Evolutionary conservation across 2,888 invertebrate genomes (phyloP), one percentile per base, ranked within the genome.

Genomic region (Amphipoea oculea): DNA sequence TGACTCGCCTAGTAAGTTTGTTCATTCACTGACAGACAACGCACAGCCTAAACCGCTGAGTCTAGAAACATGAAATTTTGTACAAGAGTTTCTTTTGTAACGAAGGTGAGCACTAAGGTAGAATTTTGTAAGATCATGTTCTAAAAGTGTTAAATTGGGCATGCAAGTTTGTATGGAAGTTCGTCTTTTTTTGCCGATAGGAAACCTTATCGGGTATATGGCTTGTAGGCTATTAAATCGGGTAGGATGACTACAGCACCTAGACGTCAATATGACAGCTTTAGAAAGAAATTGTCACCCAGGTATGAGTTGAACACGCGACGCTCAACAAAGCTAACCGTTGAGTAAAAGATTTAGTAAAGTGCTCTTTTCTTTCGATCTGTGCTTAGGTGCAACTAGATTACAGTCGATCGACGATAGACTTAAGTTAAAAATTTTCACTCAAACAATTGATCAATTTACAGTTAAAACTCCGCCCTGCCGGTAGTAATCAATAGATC

Each of bases 1-100:
- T 78, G 96, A 96, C 65, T 78, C 92, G 23, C 87, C 92, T 78
- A 93, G 95, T 96, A 83, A 95, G 96, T 78, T 29, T 20, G 48
- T 40, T 57, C 57, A 57, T 57, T 60, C 11, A 71, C 9, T 40
- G 40, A 40, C 68, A 29, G 7, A 36, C 57, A n/a, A n/a, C 11
- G 6, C 54, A 36, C 23, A n/a, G 36, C 23, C 17, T 40, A 17
- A 40, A 17, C 17, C 3, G 17, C 40, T 6, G 29, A 7, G 20
- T 29, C 12, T 51, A 51, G 20, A 36, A 29, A 29, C n/a, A 45
- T 67, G 42, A n/a, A 11, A 29, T 45, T 66, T 14, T n/a, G 29
- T 20, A 6, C 20, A 20, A 29, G 45, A 5, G 9, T 29, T 45
- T 11, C 3, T 17, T 45, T 11, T 45, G 17, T 29, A 68, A 68